Conservation (phyloP, 2,113 vertebrate genomes). For the Brienomyrus brachyistius region DNA sequence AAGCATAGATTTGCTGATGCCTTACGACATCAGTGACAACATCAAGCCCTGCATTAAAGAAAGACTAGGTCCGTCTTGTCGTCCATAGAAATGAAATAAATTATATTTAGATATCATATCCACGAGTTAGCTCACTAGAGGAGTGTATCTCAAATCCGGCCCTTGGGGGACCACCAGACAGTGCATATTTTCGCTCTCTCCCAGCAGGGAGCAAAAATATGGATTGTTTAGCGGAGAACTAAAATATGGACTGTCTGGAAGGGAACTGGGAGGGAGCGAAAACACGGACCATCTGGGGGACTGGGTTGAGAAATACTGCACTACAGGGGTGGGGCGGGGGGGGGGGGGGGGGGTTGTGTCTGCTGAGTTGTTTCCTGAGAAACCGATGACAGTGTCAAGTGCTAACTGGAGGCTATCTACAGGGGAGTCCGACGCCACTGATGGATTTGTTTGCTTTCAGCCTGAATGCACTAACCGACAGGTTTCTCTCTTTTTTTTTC, state of each 20-base stretch:
- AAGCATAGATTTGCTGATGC: not conserved
- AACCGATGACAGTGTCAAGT: not conserved
- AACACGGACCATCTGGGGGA: not conserved
- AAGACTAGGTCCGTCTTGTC: not conserved
- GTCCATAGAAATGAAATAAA: conserved; percentile 30
- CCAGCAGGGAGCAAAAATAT: no score
- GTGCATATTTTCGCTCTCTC: no score
- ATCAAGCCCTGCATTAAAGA: not conserved
- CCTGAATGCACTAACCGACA: conserved; percentile 3
- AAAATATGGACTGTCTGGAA: not conserved
- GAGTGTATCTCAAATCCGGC: no score
- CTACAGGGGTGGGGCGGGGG: no score
- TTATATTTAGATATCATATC: conserved; percentile 38
- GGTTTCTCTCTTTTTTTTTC: not conserved
- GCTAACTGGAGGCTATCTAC: not conserved
- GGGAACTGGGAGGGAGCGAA: no score
- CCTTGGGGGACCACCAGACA: no score
- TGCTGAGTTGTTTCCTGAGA: not conserved
- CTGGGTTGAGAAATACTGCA: not conserved
- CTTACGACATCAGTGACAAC: not conserved
- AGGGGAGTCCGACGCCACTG: not conserved
- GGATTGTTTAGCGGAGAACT: not conserved
- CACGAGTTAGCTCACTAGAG: no score
- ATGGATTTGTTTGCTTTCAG: conserved; percentile 16
- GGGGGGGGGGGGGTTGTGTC: not conserved